Evolutionary conservation across 2,888 invertebrate genomes (phyloP).

Genomic region (Sesia bembeciformis): DNA sequence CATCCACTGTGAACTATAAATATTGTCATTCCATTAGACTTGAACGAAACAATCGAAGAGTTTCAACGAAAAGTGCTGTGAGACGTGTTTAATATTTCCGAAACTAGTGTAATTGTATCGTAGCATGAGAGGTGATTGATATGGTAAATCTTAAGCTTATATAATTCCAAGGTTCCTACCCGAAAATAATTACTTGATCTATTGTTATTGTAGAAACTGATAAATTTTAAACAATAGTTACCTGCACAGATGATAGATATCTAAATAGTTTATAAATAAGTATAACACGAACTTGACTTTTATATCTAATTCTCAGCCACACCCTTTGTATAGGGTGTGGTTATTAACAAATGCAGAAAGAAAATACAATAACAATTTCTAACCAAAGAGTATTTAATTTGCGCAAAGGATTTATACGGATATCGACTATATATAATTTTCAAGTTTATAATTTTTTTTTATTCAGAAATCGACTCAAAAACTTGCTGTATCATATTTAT

Average conservation of each 20-base stretch:
- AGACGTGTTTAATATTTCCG: slow-evolving; percentile 31
- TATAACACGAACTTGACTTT: too few relatives aligned
- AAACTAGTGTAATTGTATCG: slow-evolving; percentile 29
- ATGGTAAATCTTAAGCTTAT: neutral
- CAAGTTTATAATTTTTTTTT: too few relatives aligned
- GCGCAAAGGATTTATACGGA: neutral
- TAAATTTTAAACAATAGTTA: slow-evolving; percentile 42
- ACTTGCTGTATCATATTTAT: too few relatives aligned
- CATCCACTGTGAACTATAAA: slow-evolving; percentile 49
- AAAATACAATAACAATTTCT: slow-evolving; percentile 3
- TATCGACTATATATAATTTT: too few relatives aligned
- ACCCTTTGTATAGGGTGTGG: too few relatives aligned
- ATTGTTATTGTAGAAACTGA: slow-evolving; percentile 43
- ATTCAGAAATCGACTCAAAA: too few relatives aligned
- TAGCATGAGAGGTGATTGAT: neutral
- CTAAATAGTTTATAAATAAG: too few relatives aligned
- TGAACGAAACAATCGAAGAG: neutral
- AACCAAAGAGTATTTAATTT: slow-evolving; percentile 6
- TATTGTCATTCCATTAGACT: slow-evolving; percentile 2
- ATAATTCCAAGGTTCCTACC: slow-evolving; percentile 68
- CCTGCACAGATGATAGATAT: slow-evolving; percentile 27
- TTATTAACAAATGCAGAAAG: neutral
- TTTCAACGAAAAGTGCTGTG: slow-evolving; percentile 34
- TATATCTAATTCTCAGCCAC: too few relatives aligned
- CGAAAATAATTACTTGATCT: slow-evolving; percentile 40